These are phyloP conservation scores for Oriolus oriolus DNA, from an alignment of 2,113 vertebrate species.

Conservation along the genomic window DNA sequence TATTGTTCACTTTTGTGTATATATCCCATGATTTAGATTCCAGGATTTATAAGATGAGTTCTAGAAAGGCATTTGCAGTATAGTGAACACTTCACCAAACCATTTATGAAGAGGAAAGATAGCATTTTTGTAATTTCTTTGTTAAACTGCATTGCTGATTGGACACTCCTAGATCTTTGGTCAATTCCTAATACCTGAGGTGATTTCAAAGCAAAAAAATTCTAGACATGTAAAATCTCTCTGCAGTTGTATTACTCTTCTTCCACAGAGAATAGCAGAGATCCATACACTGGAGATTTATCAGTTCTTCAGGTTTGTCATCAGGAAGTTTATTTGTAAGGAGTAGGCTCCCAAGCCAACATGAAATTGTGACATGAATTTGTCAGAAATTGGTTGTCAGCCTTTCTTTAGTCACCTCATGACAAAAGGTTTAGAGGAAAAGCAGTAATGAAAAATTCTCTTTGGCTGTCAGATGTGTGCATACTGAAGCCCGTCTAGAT, in stretches of 20 bases:
- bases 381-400: background rate
- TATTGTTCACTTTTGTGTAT: background rate
- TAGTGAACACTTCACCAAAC: background rate
- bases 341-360: fast-evolving
- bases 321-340: background rate
- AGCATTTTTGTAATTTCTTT: background rate
- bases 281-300: no score
- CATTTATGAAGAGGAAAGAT: background rate
- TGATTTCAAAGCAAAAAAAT: background rate
- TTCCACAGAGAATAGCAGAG: background rate
- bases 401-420: background rate
- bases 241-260: background rate
- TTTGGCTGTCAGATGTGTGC: background rate
- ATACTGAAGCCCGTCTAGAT: background rate
- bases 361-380: background rate
- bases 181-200: background rate
- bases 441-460: background rate
- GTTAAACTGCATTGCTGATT: background rate
- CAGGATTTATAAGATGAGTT: background rate
- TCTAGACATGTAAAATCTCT: fast-evolving
- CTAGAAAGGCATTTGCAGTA: background rate
- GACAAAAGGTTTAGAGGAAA: background rate
- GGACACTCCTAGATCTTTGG: background rate
- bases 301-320: background rate
- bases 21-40: background rate